A percentile compares a stretch with the other conserved stretches of the same genome.
Evolutionary conservation across 2,113 vertebrate species (phyloP).

Genomic region (Odontophorus gujanensis): DNA sequence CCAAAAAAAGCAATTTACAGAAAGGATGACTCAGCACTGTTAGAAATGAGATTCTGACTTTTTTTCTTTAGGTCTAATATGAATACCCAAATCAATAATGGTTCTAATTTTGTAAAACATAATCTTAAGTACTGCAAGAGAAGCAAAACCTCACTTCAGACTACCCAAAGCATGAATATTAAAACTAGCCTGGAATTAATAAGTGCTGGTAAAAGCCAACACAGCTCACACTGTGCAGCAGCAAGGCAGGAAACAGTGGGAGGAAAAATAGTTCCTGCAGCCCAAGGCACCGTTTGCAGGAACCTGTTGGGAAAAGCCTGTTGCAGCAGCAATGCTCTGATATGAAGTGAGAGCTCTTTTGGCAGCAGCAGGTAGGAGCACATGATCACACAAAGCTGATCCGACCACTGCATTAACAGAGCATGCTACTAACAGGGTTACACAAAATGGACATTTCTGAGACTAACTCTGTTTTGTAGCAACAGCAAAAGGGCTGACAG

Average conservation of each 20-base stretch:
- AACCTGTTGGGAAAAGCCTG: background rate
- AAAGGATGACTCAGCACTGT: conserved; percentile 52
- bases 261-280: background rate
- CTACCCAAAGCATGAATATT: conserved; percentile 46
- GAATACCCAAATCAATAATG: conserved; percentile 64
- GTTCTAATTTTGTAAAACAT: conserved; percentile 66
- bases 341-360: background rate
- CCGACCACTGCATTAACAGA: background rate
- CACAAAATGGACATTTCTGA: background rate
- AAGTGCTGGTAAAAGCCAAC: conserved; percentile 21
- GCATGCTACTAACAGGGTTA: rapidly evolving
- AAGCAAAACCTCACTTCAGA: conserved; percentile 44
- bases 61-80: conserved; percentile 22
- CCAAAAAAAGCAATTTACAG: conserved; percentile 54
- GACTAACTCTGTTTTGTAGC: background rate
- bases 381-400: background rate
- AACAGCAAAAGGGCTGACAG: background rate
- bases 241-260: background rate
- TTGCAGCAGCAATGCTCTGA: background rate
- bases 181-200: conserved; percentile 53
- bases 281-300: background rate
- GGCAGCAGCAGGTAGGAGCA: rapidly evolving
- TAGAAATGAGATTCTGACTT: conserved; percentile 9
- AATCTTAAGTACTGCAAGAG: conserved; percentile 58
- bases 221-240: conserved; percentile 10